Evolutionary conservation across 2,797 vertebrate species (phyloP).

Genomic region (Phoebastria nigripes): DNA sequence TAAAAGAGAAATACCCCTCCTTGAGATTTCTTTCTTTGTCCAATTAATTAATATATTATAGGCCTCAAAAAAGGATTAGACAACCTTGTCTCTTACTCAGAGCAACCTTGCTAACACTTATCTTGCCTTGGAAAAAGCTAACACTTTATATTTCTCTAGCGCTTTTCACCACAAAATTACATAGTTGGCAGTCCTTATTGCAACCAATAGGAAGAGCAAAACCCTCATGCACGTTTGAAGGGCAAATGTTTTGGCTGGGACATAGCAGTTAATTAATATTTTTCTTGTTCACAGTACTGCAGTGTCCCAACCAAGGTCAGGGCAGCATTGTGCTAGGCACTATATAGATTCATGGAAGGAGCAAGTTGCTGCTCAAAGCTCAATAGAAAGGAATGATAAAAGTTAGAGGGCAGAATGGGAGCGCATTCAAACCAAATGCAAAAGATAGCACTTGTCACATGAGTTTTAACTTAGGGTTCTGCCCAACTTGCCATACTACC

Average conservation of each 20-base stretch:
- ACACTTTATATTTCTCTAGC: background rate
- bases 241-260: constrained; percentile 5
- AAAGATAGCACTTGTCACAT: background rate
- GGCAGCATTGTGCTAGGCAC: background rate
- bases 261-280: constrained; percentile 38
- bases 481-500: background rate
- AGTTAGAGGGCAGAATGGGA: background rate
- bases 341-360: background rate
- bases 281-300: constrained; percentile 13
- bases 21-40: background rate
- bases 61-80: background rate
- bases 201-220: background rate
- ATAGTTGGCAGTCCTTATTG: background rate
- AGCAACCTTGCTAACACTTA: background rate
- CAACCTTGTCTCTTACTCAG: background rate
- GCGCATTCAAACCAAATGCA: background rate
- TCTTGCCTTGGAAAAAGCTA: background rate
- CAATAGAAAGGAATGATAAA: background rate
- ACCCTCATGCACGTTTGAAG: background rate
- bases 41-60: background rate
- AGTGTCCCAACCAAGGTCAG: constrained; percentile 22
- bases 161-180: background rate
- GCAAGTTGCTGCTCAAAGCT: background rate
- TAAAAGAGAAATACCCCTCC: background rate
- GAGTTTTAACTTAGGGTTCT: background rate